Evolutionary conservation across 2,113 vertebrate genomes (phyloP).

Genomic region (Puffinus mauretanicus): DNA sequence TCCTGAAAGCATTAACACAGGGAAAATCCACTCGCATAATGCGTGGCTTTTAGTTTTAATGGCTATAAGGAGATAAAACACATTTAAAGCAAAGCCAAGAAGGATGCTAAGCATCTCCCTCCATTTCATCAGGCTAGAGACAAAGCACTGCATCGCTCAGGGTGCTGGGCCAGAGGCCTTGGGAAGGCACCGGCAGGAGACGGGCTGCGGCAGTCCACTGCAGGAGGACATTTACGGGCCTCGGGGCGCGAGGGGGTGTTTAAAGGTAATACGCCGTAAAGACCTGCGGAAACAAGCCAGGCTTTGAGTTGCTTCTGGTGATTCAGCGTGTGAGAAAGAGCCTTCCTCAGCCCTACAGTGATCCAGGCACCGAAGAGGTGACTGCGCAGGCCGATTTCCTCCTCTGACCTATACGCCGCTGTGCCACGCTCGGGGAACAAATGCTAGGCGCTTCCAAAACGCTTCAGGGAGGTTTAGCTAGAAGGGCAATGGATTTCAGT

Average conservation of each 20-base stretch:
- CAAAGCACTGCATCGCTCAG: not conserved
- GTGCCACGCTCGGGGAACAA: not conserved
- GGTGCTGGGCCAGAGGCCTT: not conserved
- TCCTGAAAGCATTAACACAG: constrained; percentile 5
- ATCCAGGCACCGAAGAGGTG: not conserved
- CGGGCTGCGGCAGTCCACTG: not conserved
- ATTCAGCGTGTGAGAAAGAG: not conserved
- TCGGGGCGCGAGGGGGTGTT: not conserved
- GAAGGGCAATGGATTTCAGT: constrained; percentile 1
- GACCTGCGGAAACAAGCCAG: not conserved
- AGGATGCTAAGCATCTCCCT: not conserved
- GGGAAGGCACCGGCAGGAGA: not conserved
- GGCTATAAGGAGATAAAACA: not conserved
- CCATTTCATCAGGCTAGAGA: not conserved
- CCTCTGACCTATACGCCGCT: not conserved
- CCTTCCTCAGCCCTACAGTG: not conserved
- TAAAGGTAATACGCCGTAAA: not conserved
- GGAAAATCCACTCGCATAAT: not conserved
- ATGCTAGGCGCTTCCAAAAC: not conserved
- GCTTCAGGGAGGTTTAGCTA: not conserved
- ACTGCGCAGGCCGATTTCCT: not conserved
- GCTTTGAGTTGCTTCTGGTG: not conserved
- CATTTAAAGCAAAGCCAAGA: not conserved
- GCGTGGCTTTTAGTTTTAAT: not conserved
- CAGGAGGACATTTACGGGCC: not conserved